Conservation (phyloP, 1,140 invertebrate genomes). For the Trichonephila inaurata region DNA sequence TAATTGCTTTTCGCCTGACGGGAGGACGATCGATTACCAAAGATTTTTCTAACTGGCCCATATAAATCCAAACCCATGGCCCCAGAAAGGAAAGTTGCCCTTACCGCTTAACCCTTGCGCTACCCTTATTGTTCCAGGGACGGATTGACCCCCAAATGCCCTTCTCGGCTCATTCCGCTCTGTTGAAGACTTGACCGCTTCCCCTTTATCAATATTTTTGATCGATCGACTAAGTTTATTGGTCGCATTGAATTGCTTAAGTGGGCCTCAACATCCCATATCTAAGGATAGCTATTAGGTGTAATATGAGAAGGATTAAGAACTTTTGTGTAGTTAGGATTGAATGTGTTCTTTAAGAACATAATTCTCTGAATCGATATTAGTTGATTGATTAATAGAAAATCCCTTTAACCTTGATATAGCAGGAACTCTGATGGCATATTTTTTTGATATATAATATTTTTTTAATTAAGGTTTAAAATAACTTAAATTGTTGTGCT, state of each 20-base stretch:
- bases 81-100: neutral
- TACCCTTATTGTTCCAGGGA: neutral
- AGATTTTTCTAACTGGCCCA: neutral
- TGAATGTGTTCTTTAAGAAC: too few relatives aligned
- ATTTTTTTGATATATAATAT: too few relatives aligned
- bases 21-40: neutral
- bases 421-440: too few relatives aligned
- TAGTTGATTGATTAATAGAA: too few relatives aligned
- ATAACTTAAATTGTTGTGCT: too few relatives aligned
- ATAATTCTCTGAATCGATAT: too few relatives aligned
- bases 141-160: conserved; percentile 17
- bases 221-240: neutral
- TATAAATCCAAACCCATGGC: neutral
- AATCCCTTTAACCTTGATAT: too few relatives aligned
- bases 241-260: conserved; percentile 22
- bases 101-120: neutral
- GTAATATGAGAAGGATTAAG: too few relatives aligned
- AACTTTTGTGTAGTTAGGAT: too few relatives aligned
- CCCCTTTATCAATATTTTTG: conserved; percentile 43
- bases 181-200: conserved; percentile 4
- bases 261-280: neutral
- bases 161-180: conserved; percentile 3
- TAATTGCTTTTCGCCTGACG: neutral
- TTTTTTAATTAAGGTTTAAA: too few relatives aligned
- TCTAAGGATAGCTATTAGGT: too few relatives aligned